These are phyloP conservation scores for Colletes latitarsis DNA, from an alignment of 1,140 invertebrate species.

Conservation along the genomic window DNA sequence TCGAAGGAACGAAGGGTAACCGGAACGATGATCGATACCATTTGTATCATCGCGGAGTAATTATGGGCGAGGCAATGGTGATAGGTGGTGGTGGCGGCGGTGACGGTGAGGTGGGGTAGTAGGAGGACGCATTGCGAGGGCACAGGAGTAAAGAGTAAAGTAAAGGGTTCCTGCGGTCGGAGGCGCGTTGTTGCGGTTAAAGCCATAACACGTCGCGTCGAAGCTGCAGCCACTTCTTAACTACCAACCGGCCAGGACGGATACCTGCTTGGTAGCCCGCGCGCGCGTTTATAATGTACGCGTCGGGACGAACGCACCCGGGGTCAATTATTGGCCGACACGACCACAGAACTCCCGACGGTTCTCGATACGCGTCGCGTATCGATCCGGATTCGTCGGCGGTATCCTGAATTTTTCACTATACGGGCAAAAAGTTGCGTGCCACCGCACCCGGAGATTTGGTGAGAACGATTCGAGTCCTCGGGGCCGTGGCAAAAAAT, in stretches of 20 bases:
- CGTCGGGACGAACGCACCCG: conserved; percentile 42
- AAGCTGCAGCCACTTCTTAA: conserved; percentile 75
- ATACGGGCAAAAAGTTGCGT: conserved; percentile 16
- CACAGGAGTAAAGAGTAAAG: conserved; percentile 68
- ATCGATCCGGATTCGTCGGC: conserved; percentile 24
- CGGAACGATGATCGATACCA: conserved; percentile 68
- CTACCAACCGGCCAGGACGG: conserved; percentile 65
- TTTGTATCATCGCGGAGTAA: conserved; percentile 70
- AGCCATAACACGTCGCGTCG: conserved; percentile 76
- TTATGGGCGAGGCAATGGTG: conserved; percentile 59
- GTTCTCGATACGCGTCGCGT: conserved; percentile 31
- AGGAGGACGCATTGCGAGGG: conserved; percentile 28
- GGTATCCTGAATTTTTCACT: conserved; percentile 10
- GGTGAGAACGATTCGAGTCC: conserved; percentile 39
- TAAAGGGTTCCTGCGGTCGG: conserved; percentile 77
- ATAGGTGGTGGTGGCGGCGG: background rate
- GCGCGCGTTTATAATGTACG: conserved; percentile 66
- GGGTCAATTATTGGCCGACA: conserved; percentile 65
- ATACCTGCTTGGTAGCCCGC: conserved; percentile 58
- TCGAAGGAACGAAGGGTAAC: conserved; percentile 52
- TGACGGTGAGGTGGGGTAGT: conserved; percentile 41
- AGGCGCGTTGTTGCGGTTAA: conserved; percentile 78
- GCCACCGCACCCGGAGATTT: conserved; percentile 18
- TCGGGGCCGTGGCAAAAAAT: conserved; percentile 23
- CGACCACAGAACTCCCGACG: conserved; percentile 60